Base-by-base conservation (phyloP, 2,113 vertebrate genomes). In the Sander lucioperca region DNA sequence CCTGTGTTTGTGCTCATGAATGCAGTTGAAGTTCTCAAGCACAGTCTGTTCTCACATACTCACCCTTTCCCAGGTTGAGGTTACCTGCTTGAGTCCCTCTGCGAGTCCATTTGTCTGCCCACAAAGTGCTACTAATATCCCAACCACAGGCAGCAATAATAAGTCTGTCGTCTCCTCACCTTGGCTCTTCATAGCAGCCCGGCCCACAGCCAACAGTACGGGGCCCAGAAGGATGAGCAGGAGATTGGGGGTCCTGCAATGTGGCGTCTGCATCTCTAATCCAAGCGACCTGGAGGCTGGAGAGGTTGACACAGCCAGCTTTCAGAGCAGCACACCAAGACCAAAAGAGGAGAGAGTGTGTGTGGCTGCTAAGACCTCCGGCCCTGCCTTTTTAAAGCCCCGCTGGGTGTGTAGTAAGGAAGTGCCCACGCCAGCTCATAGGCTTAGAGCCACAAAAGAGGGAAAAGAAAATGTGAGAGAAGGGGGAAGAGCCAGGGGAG, bases 351-450 rank as follows among this genome's bases (percentile, higher is more conserved):
- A 76, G 51, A 77, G 80, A 66, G 88, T 67, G 80, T 82, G 82
- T 90, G 91, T 90, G 88, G 88, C 89, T 93, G 88, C 88, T 36
- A 59, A 89, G 88, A 94, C 91, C 94, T 94, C 86, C 71, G 66
- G 91, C 88, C 86, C 92, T 86, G 93, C 91, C 92, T 95, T 95
- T 95, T 94, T 95, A 95, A 94, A 94, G 89, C 91, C 91, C 92
- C 58, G 70, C 92, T 93, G 94, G 92, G 91, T 95, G 94, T 95
- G 93, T 90, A 91, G 89, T 83, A 87, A 91, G 92, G 83, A 92
- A 90, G 89, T 91, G 91, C 93, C 91, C 80, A 82, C 69, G 86
- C 87, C 89, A 94, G 92, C 94, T 93, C 93, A 95, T 94, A 94
- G 94, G 95, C 94, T 95, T 59, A 84, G 66, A 89, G 88, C 84